Conservation (phyloP, 2,888 invertebrate genomes). For the Silvanus unidentatus region DNA sequence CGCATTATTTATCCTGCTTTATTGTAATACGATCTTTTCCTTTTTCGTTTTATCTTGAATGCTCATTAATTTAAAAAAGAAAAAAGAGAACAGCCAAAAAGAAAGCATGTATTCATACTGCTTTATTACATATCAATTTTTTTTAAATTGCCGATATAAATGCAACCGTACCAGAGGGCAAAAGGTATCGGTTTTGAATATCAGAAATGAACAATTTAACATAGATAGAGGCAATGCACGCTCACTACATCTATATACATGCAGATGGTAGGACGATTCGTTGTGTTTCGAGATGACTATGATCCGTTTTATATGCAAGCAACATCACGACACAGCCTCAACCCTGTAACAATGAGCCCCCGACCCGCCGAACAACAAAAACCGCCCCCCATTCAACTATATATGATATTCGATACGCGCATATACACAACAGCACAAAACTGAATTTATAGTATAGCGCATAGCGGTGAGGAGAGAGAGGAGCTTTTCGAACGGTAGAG, state of each 20-base stretch:
- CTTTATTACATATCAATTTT: no score
- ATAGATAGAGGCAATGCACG: constrained; percentile 5
- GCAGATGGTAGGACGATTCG: constrained; percentile 22
- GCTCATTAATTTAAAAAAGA: no score
- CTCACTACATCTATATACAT: constrained; percentile 8
- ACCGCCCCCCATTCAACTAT: neutral
- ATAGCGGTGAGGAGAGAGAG: no score
- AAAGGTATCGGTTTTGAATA: constrained; percentile 11
- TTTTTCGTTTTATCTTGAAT: no score
- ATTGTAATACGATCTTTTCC: no score
- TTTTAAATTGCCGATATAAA: constrained; percentile 2
- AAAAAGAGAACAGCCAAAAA: no score
- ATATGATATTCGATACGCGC: neutral
- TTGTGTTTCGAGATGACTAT: constrained; percentile 25
- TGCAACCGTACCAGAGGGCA: constrained; percentile 1
- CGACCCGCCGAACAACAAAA: neutral
- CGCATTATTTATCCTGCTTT: no score
- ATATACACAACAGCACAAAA: neutral
- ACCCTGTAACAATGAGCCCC: neutral
- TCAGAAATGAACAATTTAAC: constrained; percentile 13
- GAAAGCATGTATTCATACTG: no score
- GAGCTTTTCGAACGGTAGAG: no score
- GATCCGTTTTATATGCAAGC: constrained; percentile 40
- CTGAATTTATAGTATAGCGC: constrained; percentile 1
- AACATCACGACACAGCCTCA: constrained; percentile 25